These are phyloP conservation scores for Drosophila flavopinicola DNA, from an alignment of 2,888 invertebrate genomes.

Conservation along the genomic window DNA sequence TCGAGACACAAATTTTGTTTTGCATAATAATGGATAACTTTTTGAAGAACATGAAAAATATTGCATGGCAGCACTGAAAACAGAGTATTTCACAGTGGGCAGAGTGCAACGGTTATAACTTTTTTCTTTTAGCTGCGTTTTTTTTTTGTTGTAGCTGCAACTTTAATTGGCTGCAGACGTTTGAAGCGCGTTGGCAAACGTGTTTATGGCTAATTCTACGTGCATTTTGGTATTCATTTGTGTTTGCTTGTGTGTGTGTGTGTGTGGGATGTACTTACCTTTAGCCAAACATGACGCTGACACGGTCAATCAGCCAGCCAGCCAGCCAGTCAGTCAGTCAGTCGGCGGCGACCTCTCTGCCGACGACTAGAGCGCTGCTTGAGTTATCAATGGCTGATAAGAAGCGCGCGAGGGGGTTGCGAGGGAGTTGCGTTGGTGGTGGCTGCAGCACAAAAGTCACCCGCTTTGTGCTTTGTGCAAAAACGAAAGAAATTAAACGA, in stretches of 20 bases:
- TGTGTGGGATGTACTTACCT: conserved; percentile 60
- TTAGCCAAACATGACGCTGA: conserved; percentile 52
- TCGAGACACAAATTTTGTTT: no score
- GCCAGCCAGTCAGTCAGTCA: background rate
- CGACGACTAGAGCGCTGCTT: no score
- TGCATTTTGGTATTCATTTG: conserved; percentile 42
- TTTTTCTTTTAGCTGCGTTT: conserved; percentile 1
- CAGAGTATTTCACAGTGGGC: conserved; percentile 1
- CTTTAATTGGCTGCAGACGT: conserved; percentile 60
- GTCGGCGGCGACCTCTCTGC: conserved; percentile 19
- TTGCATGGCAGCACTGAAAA: background rate
- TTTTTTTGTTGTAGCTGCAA: conserved; percentile 42
- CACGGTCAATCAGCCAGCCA: background rate
- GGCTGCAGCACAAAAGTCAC: conserved; percentile 55
- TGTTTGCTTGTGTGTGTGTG: conserved; percentile 1
- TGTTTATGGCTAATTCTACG: conserved; percentile 57
- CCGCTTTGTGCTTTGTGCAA: conserved; percentile 64
- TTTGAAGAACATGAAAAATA: no score
- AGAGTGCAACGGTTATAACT: background rate
- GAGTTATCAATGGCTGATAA: conserved; percentile 56
- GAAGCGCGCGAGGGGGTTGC: conserved; percentile 10
- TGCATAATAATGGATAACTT: no score
- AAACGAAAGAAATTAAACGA: conserved; percentile 73
- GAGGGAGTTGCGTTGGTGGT: conserved; percentile 26
- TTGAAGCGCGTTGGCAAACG: conserved; percentile 71